phyloP scores from a whole-genome alignment of 2,113 vertebrate genomes.

The Typhlomys cinereus region DNA sequence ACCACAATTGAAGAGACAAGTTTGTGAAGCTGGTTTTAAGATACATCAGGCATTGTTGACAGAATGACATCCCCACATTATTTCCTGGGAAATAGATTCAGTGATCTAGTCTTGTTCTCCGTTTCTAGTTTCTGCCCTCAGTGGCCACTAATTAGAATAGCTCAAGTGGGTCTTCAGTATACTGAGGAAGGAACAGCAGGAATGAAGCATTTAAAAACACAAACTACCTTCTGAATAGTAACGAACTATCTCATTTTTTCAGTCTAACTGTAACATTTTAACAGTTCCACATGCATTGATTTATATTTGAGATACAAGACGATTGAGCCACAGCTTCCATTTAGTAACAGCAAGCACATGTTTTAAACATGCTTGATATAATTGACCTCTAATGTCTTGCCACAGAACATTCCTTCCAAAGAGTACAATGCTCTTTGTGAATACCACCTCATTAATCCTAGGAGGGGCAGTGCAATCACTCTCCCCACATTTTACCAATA shows the following conservation, averaged over 20 bases:
- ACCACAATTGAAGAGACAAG: neutral
- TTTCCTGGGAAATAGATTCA: constrained; percentile 53
- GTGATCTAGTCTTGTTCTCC: constrained; percentile 27
- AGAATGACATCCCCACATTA: neutral
- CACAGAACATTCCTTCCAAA: constrained; percentile 56
- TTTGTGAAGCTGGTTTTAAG: constrained; percentile 10
- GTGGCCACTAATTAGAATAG: constrained; percentile 44
- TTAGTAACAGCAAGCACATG: constrained; percentile 56
- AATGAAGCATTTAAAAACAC: constrained; percentile 59
- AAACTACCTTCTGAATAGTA: constrained; percentile 50
- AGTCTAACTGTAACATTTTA: constrained; percentile 43
- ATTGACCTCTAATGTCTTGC: constrained; percentile 49
- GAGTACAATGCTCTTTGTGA: constrained; percentile 38
- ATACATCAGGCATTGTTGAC: constrained; percentile 31
- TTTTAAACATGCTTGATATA: constrained; percentile 57
- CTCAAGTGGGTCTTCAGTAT: constrained; percentile 60
- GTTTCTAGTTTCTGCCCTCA: constrained; percentile 39
- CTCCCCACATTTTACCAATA: constrained; percentile 17
- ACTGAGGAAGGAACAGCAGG: constrained; percentile 56
- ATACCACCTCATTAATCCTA: constrained; percentile 61
- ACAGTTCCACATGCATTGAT: constrained; percentile 30
- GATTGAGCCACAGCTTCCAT: neutral
- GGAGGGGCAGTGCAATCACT: constrained; percentile 25
- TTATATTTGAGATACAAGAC: constrained; percentile 47
- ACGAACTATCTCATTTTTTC: constrained; percentile 57